Evolutionary conservation across 2,888 invertebrate species (phyloP), one percentile per base, ranked within the genome.

Genomic region (Cerastoderma edule): DNA sequence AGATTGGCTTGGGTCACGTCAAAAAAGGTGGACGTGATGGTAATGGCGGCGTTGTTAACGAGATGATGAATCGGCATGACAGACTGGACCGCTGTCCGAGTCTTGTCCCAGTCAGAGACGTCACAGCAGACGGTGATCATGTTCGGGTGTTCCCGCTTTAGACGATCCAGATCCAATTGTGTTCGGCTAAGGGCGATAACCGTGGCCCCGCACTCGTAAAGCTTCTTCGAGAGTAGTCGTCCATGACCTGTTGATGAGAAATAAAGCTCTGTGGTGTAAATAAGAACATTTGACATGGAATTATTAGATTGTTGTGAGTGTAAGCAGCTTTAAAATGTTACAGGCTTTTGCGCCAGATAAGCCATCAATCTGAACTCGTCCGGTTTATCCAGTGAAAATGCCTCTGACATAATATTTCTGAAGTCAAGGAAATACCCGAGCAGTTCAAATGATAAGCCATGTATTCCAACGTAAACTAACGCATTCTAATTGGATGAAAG

Each of bases 221-320:
- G 63, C 27, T 22, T 10, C 39, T 39, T 35, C 3, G 44, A 4
- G 19, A 63, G 4, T 3, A 2, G 10, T 39, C 63, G 16, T 63
- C 63, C 63, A 10, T 24, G 19, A n/a, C 63, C 63, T 63, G 63
- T 24, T 32, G 19, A 56, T 63, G 63, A 30, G 32, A 32, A 56
- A 27, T 27, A 39, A 39, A 39, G 16, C 16, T 16, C 39, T 39
- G 8, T 48, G 10, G 22, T 10, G n/a, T 5, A n/a, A 19, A n/a
- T 44, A 19, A 39, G 39, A 8, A 39, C 16, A 39, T 39, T 39
- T 39, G 16, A 39, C 16, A 8, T 39, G 39, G 10, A 39, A 16
- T 39, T 39, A 39, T 13, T 8, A 39, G 10, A 39, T 13, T 39
- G 44, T 39, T 13, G 16, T 39, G 39, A 39, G 16, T 16, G 39